Base-by-base conservation (phyloP, 2,888 invertebrate species). In the Calliphora vomitoria region DNA sequence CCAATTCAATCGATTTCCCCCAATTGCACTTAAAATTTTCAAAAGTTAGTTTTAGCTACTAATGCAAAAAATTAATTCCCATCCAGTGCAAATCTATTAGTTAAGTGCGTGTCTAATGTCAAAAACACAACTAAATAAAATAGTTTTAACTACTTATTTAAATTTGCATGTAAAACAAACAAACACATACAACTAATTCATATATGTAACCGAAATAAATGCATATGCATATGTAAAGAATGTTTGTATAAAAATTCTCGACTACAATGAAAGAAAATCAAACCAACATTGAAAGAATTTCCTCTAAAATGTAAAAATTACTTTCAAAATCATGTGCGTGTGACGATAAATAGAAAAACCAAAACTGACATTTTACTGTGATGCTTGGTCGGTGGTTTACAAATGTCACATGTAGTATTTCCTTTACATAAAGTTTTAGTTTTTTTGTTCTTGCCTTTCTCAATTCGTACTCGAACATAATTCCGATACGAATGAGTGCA, bases 111-210 rank as follows among this genome's bases (percentile, higher is more conserved):
- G 25, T 25, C 25, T 25, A 25, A 25, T 25, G n/a, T 25, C 2
- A 25, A 1, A 25, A 1, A 41, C 62, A 35, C 44, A 8, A 31
- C 18, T 15, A 8, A 62, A 44, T 3, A 55, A 8, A n/a, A 20
- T 60, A 60, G 15, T 35, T 55, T 6, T 55, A n/a, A n/a, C n/a
- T n/a, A 44, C 18, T 18, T 53, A 2, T 58, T 13, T 25, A 53
- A 3, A n/a, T 55, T 15, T 66, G 6, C 38, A 15, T 68, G 0
- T 35, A 4, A 55, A 81, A 72, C 58, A 38, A 81, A 53, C 13
- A 25, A 25, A 71, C 18, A 18, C 15, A 31, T 58, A 4, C 11
- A 58, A 35, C 69, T 15, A 55, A 20, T 18, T 20, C 25, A 25
- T 25, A 25, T 25, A 25, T n/a, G n/a, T n/a, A n/a, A n/a, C n/a